Base-by-base conservation (phyloP, 35 echinoderm and acorn worm species). In the Apostichopus japonicus region DNA sequence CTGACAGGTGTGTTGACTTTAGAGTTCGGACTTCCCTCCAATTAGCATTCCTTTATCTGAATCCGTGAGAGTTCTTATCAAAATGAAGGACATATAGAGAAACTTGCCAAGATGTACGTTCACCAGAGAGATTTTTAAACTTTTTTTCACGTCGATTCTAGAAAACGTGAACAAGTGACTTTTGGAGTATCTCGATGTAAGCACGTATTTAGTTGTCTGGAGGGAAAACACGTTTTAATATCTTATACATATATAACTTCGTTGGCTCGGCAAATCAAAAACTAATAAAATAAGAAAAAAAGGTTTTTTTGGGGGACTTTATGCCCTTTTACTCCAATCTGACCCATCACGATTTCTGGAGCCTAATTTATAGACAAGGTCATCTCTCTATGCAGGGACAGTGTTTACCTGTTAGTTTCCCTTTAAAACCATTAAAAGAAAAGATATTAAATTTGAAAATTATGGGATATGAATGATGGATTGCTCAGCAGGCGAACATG, bases 1-100 rank as follows among this genome's bases (percentile, higher is more conserved):
- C 14, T 75, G 71, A 75, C 71, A 75, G 71, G 71, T 75, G 11
- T 75, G 71, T 75, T 75, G 71, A 75, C 71, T 75, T 75, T 75
- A 75, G 17, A 75, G 80, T 83, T 55, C 55, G 10, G 52, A 83
- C 14, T 83, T 83, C 80, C 80, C 8, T 54, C 80, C 80, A 56
- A 55, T 83, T 56, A 53, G 51, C 80, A 83, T 83, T 83, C 80
- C 53, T 83, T 83, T 83, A 83, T 83, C 80, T 53, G 13, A n/a
- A n/a, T 75, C 71, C 71, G 71, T 75, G 71, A 75, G 71, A 21
- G 71, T 75, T 75, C 71, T 75, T 19, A 75, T 19, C 15, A 75
- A 75, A 75, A 7, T n/a, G 71, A 75, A 75, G 71, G 71, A 75
- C 71, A 19, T 19, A 6, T 75, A 15, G 33, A 75, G n/a, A 75